These are phyloP conservation scores for Phytoseiulus persimilis DNA, from an alignment of 2,888 invertebrate species.

Conservation along the genomic window DNA sequence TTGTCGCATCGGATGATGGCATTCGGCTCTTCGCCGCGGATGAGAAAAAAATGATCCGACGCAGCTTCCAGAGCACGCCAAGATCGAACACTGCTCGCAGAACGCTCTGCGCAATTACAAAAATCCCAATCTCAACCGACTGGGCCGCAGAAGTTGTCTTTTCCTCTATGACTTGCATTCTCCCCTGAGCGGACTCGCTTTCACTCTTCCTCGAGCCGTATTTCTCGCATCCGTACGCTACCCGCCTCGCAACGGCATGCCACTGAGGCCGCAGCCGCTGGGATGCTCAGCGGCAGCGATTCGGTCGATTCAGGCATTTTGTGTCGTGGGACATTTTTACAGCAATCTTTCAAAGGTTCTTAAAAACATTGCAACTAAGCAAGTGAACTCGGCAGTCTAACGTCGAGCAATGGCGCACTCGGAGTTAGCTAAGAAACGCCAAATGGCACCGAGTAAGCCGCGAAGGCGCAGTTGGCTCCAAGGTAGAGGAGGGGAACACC, in stretches of 20 bases:
- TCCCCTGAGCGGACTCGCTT: background rate
- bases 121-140: background rate
- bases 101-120: background rate
- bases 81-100: background rate
- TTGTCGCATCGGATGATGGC: background rate
- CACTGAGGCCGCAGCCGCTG: background rate
- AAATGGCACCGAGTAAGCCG: background rate
- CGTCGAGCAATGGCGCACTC: background rate
- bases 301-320: background rate
- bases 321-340: constrained; percentile 26
- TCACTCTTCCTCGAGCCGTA: background rate
- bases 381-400: background rate
- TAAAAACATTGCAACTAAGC: constrained; percentile 10
- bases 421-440: background rate
- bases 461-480: background rate
- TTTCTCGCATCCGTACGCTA: background rate
- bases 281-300: background rate
- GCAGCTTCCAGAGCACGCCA: background rate
- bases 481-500: background rate
- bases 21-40: background rate
- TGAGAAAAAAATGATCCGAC: background rate
- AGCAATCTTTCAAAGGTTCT: constrained; percentile 15
- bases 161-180: background rate
- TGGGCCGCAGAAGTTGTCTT: background rate
- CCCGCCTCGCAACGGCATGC: background rate